Evolutionary conservation across 2,888 invertebrate genomes (phyloP), one percentile per base, ranked within the genome.

Genomic region (Lycaena phlaeas): DNA sequence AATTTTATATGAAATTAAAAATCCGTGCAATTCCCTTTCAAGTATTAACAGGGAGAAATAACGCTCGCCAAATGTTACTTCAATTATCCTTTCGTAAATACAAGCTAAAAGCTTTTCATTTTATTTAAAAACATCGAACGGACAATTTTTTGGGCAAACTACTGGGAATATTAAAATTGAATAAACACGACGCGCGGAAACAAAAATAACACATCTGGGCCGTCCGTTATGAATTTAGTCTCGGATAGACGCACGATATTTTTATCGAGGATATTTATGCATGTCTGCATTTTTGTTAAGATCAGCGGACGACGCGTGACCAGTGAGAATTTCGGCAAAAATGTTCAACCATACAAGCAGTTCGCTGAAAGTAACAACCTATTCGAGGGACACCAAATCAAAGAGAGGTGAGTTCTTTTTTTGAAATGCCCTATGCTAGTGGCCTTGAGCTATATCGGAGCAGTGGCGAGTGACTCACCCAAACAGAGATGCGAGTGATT

Each of bases 181-280:
- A 68, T 70, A 71, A 70, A 74, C 68, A 74, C 67, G 47, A 55
- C 58, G 59, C 57, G 62, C 59, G 54, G 51, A 54, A 76, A 68
- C 72, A 74, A 77, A 82, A 81, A 82, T 82, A 82, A 74, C 78
- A 59, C 61, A 54, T 58, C 61, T 54, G 61, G 61, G 62, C 61
- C 56, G 62, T 52, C 48, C 55, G 57, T 54, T 56, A 61, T 57
- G 61, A 59, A 62, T 61, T 64, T 68, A 68, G 68, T 67, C 64
- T 56, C 58, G 63, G 61, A 62, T 62, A 50, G 51, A 65, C 57
- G 58, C 56, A 62, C 52, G 57, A 62, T 64, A 59, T 61, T 63
- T 64, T 64, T 59, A 52, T 64, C 59, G 52, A 54, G 61, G 61
- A 58, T 63, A 61, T 64, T 68, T 66, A 58, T 48, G 53, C 53